Evolutionary conservation across 2,888 invertebrate species (phyloP).

Genomic region (Perdita meconis): DNA sequence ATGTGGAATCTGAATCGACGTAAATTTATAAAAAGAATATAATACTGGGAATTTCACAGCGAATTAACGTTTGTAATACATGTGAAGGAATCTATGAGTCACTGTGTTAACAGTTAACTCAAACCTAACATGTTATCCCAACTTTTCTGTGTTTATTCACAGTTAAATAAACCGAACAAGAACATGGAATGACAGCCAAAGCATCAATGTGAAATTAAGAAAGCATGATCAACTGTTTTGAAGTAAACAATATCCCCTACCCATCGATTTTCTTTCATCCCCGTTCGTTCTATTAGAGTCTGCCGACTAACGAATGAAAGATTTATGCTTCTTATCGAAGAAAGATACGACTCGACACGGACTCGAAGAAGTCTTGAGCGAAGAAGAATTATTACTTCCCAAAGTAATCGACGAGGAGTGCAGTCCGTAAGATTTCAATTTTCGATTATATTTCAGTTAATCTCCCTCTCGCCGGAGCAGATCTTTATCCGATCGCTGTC

Average conservation of each 20-base stretch:
- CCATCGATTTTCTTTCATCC: neutral
- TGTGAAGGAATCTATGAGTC: no score
- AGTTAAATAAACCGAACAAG: no score
- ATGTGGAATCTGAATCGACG: no score
- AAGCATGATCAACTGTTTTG: neutral
- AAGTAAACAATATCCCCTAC: neutral
- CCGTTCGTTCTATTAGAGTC: neutral
- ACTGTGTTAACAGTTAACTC: no score
- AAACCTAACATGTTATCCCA: no score
- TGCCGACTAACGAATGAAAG: slow-evolving; percentile 6
- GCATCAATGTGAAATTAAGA: no score
- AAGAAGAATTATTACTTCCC: slow-evolving; percentile 10
- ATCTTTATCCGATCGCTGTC: neutral
- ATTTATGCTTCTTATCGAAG: neutral
- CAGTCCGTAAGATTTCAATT: slow-evolving; percentile 5
- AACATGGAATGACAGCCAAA: no score
- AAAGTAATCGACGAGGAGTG: neutral
- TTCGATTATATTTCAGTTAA: slow-evolving; percentile 10
- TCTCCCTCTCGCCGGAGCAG: slow-evolving; percentile 8
- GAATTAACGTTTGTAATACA: no score
- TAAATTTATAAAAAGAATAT: no score
- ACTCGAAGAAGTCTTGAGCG: neutral
- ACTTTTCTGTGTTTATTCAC: no score
- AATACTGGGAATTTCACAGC: no score
- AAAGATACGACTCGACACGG: no score